phyloP scores from a whole-genome alignment of 2,888 invertebrate genomes.

The Synanthedon tipuliformis region DNA sequence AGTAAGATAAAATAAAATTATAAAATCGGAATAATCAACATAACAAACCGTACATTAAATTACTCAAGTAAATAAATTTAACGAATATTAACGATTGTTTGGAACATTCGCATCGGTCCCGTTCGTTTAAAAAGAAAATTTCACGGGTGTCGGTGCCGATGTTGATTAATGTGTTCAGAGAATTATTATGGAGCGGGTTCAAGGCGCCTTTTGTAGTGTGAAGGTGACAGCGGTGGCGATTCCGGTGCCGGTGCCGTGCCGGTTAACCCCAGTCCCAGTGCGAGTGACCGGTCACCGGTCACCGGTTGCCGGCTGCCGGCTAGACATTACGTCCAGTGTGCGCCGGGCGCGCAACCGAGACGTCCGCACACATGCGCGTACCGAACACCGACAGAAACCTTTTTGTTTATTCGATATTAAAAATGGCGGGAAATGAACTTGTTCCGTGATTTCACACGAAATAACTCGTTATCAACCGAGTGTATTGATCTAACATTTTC shows the following conservation, averaged over 20 bases:
- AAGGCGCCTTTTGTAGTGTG: slow-evolving; percentile 18
- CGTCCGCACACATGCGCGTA: slow-evolving; percentile 38
- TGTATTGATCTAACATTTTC: too few species aligned
- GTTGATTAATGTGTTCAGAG: slow-evolving; percentile 23
- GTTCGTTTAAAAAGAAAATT: slow-evolving; percentile 10
- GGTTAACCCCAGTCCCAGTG: slow-evolving; percentile 8
- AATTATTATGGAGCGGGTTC: slow-evolving; percentile 23
- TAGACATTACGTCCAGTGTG: slow-evolving; percentile 34
- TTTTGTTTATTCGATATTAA: not conserved
- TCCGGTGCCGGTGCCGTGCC: slow-evolving; percentile 11
- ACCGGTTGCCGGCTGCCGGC: slow-evolving; percentile 10
- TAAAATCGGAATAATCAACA: not conserved
- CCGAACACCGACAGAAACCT: too few species aligned
- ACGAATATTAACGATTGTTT: not conserved
- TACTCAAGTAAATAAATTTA: not conserved
- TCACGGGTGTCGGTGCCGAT: slow-evolving; percentile 21
- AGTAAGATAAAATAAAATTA: too few species aligned
- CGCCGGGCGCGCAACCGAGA: slow-evolving; percentile 52
- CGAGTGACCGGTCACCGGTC: not conserved
- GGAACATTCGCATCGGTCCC: not conserved
- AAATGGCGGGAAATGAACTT: slow-evolving; percentile 8
- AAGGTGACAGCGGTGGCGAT: slow-evolving; percentile 20
- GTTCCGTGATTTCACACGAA: slow-evolving; percentile 30
- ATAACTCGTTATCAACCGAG: slow-evolving; percentile 24
- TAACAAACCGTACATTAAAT: not conserved